Evolutionary conservation across 2,797 vertebrate genomes (phyloP), one percentile per base, ranked within the genome.

Genomic region (Chrysocyon brachyurus): DNA sequence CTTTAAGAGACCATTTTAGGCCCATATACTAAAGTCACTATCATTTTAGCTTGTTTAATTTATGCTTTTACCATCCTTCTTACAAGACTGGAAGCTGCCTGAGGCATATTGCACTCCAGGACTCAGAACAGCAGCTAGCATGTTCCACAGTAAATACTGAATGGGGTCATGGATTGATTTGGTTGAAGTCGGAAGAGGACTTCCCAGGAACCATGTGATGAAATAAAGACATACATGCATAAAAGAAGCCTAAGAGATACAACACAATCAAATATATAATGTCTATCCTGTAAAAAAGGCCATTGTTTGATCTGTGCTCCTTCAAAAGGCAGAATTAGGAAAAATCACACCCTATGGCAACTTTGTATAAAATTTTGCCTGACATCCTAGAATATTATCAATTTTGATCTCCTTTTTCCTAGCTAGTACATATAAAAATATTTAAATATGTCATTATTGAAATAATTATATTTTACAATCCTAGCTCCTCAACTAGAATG

Each of bases 81-180:
- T 33, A 9, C 7, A 33, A n/a, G 31, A 68, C 46, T 73, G 19
- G 46, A 81, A 93, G 26, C 26, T 63, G 17, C 5, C n/a, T 49
- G 9, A 31, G 56, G 15, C 5, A 11, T n/a, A 28, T 26, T 46
- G 64, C 22, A 36, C 15, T 46, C 12, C 2, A 0, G 54, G 36
- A 11, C 36, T 31, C 70, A 33, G 22, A 17, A 12, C 75, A 70
- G n/a, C 5, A 59, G 16, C 61, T 26, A 52, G 16, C 1, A 2
- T 40, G 12, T 59, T 36, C 15, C 17, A 54, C 12, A 24, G 64
- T 26, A 46, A 68, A 68, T 87, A 5, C 7, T 12, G 83, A 88
- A 56, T 59, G 24, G 19, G 12, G 12, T 12, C 33, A 12, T 17
- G 19, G 16, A 46, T 17, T 92, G n/a, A 12, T 15, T 28, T 63